A percentile compares a stretch with the other conserved stretches of the same genome.
Conservation (phyloP, 2,797 vertebrate species). For the Pempheris klunzingeri region DNA sequence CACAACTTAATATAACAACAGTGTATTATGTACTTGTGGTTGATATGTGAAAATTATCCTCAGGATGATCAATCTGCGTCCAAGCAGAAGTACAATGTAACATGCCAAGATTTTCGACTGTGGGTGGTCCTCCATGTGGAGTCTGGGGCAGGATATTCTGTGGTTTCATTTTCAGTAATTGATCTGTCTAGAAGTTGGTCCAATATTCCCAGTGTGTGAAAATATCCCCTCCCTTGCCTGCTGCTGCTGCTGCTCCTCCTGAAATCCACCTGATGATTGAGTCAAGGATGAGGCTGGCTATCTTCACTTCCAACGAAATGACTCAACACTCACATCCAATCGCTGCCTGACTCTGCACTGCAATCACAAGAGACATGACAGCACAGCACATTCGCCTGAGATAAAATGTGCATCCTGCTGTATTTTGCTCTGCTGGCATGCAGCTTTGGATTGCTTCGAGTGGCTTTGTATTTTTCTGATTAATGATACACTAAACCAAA, state of each 20-base stretch:
- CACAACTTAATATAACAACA: background rate
- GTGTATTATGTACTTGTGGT: conserved; percentile 2
- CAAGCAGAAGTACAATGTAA: conserved; percentile 2
- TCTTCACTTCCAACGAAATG: conserved; percentile 52
- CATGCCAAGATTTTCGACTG: background rate
- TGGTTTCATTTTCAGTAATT: conserved; percentile 42
- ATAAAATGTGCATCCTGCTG: conserved; percentile 35
- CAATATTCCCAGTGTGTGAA: conserved; percentile 36
- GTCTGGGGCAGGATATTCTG: conserved; percentile 8
- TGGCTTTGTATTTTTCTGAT: background rate
- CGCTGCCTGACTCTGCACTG: conserved; percentile 22
- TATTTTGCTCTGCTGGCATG: conserved; percentile 5
- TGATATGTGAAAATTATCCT: background rate
- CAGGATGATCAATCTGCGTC: conserved; percentile 1
- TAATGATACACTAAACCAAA: background rate
- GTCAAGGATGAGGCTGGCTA: conserved; percentile 49
- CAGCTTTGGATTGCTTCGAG: conserved; percentile 1
- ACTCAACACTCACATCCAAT: conserved; percentile 60
- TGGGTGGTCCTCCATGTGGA: conserved; percentile 15
- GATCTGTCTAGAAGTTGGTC: conserved; percentile 28
- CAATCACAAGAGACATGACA: conserved; percentile 51
- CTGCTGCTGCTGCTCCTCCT: conserved; percentile 30
- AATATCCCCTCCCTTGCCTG: conserved; percentile 44
- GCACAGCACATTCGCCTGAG: conserved; percentile 43
- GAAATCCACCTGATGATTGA: conserved; percentile 59